phyloP scores from a whole-genome alignment of 1,140 invertebrate genomes.

The Arion vulgaris region DNA sequence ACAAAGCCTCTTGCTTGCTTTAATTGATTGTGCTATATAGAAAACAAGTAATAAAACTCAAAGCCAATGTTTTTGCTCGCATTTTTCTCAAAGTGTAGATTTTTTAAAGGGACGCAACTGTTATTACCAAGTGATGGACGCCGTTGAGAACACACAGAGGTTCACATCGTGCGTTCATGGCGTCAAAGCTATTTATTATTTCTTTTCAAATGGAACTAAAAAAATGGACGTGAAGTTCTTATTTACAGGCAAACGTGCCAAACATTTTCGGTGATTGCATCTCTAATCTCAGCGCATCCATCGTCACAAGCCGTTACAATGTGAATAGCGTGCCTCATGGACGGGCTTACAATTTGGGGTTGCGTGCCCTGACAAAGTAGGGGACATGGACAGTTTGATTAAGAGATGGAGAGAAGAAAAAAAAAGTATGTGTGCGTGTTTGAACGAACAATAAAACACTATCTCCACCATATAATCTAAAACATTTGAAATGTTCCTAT shows the following conservation, averaged over 20 bases:
- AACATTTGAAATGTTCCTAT: no score
- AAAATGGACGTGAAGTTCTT: background rate
- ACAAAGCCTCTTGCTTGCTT: background rate
- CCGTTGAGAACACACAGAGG: background rate
- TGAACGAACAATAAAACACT: no score
- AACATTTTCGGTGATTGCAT: slow-evolving; percentile 12
- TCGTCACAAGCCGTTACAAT: background rate
- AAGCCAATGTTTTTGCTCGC: background rate
- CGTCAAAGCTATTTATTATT: background rate
- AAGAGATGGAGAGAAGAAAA: background rate
- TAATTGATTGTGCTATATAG: slow-evolving; percentile 10
- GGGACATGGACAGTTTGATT: background rate
- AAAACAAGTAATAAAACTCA: background rate
- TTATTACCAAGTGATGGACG: background rate
- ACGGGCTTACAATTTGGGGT: background rate
- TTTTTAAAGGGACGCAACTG: background rate
- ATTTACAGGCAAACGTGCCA: background rate
- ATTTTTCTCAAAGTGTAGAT: background rate
- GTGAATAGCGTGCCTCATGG: slow-evolving; percentile 2
- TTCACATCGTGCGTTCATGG: background rate
- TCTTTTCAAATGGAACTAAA: slow-evolving; percentile 11
- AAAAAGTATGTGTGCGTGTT: no score
- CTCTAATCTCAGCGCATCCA: slow-evolving; percentile 11
- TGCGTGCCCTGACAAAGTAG: background rate
- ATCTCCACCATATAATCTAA: no score